These are phyloP conservation scores for Aegotheles bennettii DNA, from an alignment of 2,113 vertebrate species.

Conservation along the genomic window DNA sequence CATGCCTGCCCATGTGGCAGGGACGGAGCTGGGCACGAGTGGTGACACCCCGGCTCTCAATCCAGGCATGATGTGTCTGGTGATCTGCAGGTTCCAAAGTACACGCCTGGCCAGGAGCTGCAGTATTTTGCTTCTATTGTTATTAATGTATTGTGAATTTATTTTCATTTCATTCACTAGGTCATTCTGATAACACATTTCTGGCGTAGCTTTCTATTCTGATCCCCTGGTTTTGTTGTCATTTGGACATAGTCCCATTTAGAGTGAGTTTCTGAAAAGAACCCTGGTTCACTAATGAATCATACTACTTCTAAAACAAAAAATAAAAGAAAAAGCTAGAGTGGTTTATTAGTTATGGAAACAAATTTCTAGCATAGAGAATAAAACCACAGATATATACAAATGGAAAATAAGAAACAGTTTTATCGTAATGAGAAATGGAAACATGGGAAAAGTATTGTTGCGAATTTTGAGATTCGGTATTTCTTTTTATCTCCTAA, in stretches of 20 bases:
- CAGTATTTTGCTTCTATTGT: neutral
- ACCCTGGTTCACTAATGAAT: neutral
- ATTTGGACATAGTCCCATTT: neutral
- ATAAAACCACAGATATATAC: neutral
- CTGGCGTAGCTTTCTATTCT: neutral
- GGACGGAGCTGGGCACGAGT: neutral
- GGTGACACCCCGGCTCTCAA: neutral
- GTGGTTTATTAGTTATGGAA: neutral
- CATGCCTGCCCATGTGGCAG: neutral
- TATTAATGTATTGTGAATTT: neutral
- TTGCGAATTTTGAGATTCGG: neutral
- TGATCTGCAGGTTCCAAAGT: neutral
- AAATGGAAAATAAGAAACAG: neutral
- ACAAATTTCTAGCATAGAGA: neutral
- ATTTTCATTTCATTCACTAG: neutral
- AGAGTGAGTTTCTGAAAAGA: neutral
- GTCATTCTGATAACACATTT: neutral
- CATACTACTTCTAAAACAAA: neutral
- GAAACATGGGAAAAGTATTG: neutral
- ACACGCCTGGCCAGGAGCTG: neutral
- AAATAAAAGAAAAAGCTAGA: neutral
- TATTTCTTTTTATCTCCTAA: constrained; percentile 10
- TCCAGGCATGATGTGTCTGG: neutral
- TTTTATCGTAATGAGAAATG: neutral
- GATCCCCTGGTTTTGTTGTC: neutral